A percentile compares a stretch with the other conserved stretches of the same genome.
These are phyloP conservation scores for Dolichomitus sp. DNA, from an alignment of 2,888 invertebrate genomes.

Conservation along the genomic window DNA sequence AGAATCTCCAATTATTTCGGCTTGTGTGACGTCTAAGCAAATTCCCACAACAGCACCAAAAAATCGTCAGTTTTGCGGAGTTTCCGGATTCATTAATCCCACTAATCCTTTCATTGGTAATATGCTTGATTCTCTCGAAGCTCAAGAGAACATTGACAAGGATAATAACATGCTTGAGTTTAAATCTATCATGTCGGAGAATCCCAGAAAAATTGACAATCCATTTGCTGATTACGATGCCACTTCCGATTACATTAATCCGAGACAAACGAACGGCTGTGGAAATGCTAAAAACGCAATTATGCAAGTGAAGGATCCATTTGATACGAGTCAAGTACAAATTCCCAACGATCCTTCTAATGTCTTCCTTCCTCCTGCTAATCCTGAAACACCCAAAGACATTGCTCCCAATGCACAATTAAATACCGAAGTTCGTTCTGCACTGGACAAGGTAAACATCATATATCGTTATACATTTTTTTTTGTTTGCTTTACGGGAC, in stretches of 20 bases:
- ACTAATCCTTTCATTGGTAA: slow-evolving; percentile 70
- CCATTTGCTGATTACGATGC: slow-evolving; percentile 54
- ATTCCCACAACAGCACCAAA: background rate
- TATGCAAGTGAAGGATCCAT: slow-evolving; percentile 76
- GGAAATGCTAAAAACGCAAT: slow-evolving; percentile 36
- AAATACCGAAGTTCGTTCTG: slow-evolving; percentile 79
- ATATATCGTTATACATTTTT: slow-evolving; percentile 57
- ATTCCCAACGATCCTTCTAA: slow-evolving; percentile 76
- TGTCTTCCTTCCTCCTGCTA: slow-evolving; percentile 71
- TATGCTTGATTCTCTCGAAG: slow-evolving; percentile 48
- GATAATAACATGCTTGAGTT: slow-evolving; percentile 57
- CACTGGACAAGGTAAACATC: slow-evolving; percentile 82
- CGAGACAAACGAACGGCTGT: slow-evolving; percentile 13
- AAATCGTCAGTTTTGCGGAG: slow-evolving; percentile 12
- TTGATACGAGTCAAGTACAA: slow-evolving; percentile 80
- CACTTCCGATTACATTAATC: background rate
- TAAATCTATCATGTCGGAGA: slow-evolving; percentile 56
- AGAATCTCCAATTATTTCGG: slow-evolving; percentile 11
- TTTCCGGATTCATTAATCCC: slow-evolving; percentile 69
- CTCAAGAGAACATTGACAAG: slow-evolving; percentile 48
- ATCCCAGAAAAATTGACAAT: slow-evolving; percentile 31
- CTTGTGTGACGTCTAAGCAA: background rate
- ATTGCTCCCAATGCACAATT: slow-evolving; percentile 77
- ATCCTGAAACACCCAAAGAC: slow-evolving; percentile 72
- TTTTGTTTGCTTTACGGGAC: slow-evolving; percentile 52